Evolutionary conservation across 2,797 vertebrate species (phyloP), one percentile per base, ranked within the genome.

Genomic region (Amazonetta brasiliensis): DNA sequence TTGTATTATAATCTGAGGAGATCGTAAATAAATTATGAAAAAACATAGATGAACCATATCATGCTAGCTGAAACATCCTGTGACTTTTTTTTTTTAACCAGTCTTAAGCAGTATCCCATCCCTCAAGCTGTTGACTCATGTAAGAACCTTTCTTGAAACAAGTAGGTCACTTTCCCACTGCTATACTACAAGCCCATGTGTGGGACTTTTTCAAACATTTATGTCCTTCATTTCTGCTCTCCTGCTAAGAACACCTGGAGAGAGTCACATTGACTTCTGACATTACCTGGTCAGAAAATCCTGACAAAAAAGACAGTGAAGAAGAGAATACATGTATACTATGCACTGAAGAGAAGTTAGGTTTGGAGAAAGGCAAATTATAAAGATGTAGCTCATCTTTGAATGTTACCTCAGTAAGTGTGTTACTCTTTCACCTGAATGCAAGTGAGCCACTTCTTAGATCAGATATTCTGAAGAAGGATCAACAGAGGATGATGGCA

Each of bases 121-220:
- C 21, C 55, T 8, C 7, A 69, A 63, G 7, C 46, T 82, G 12
- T 21, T 83, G 80, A 54, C 7, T 59, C 12, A 63, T 6, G 17
- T 46, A 66, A 89, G 46, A 89, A 39, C 5, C 5, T 77, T 91
- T 62, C 33, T 59, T 84, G 72, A 79, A 87, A 80, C 13, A 84
- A 82, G 78, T 8, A 39, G 6, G 13, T 81, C 1, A 41, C 28
- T 90, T 69, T n/a, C 41, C 39, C 11, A 37, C 43, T 83, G 20
- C 31, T 6, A 3, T 18, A 58, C 30, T 19, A 39, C 28, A 55
- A 35, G 26, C 20, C 16, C 30, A n/a, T 4, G 28, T 71, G 4
- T 19, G 3, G 7, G 72, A 63, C 12, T 87, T 87, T 26, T 13
- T 83, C 60, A 55, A 48, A 28, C 10, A 35, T 60, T 68, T 60